phyloP scores from a whole-genome alignment of 2,888 invertebrate genomes.

The Cheiracanthium punctorium region DNA sequence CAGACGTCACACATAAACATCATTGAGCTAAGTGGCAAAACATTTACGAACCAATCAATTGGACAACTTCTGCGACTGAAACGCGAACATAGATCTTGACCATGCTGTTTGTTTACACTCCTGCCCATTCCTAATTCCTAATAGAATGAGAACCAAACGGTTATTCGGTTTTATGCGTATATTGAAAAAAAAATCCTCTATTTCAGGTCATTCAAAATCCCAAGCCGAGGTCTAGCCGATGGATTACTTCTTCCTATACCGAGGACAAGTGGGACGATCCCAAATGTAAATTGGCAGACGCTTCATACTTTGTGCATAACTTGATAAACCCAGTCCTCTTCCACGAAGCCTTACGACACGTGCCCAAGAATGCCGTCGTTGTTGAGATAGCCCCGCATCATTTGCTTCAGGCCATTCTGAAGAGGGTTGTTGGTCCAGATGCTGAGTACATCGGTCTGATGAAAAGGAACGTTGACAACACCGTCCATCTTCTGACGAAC shows the following conservation, averaged over 20 bases:
- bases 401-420: constrained; percentile 93
- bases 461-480: constrained; percentile 86
- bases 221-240: constrained; percentile 86
- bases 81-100: no score
- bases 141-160: no score
- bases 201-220: constrained; percentile 85
- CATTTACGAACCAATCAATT: no score
- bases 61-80: no score
- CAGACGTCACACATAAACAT: no score
- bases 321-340: constrained; percentile 93
- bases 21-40: no score
- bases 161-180: no score
- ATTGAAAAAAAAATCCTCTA: no score
- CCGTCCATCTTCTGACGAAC: constrained; percentile 84
- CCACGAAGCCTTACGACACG: constrained; percentile 88
- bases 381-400: constrained; percentile 97
- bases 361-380: constrained; percentile 91
- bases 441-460: constrained; percentile 89
- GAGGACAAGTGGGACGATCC: constrained; percentile 87
- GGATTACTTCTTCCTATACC: constrained; percentile 96
- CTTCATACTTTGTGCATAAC: constrained; percentile 97
- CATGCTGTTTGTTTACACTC: no score
- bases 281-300: constrained; percentile 87
- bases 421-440: constrained; percentile 85
- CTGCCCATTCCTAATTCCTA: no score